Conservation (phyloP, 2,888 invertebrate species). For the Allolobophora icterica region DNA sequence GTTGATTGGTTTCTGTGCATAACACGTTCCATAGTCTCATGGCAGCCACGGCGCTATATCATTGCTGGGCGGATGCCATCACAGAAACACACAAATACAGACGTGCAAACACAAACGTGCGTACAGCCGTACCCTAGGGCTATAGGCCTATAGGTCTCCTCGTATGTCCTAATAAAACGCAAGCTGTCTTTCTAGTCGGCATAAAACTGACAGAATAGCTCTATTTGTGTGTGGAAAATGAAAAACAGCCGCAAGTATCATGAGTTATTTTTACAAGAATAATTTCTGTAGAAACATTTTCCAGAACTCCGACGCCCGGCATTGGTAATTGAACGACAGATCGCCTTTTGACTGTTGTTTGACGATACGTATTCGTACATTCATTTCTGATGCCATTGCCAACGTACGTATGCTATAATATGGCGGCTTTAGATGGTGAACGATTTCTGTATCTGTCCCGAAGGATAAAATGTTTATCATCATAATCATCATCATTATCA, state of each 20-base stretch:
- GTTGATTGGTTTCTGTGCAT: not conserved
- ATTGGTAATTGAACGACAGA: not conserved
- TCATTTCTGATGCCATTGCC: too few species aligned
- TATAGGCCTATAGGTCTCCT: not conserved
- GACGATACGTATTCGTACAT: not conserved
- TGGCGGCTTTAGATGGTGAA: too few species aligned
- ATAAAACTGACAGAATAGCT: not conserved
- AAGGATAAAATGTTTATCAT: too few species aligned
- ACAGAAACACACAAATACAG: not conserved
- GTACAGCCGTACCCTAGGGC: not conserved
- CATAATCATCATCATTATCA: too few species aligned
- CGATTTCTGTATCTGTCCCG: too few species aligned
- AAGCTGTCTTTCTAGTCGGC: not conserved
- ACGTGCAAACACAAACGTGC: not conserved
- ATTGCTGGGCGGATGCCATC: not conserved
- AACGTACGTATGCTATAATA: too few species aligned
- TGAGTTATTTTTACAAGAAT: not conserved
- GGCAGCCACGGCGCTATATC: not conserved
- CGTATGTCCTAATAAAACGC: slow-evolving; percentile 17
- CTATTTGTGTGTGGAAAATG: not conserved
- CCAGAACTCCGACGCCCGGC: not conserved
- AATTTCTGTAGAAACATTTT: not conserved
- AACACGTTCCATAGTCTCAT: not conserved
- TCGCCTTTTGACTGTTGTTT: not conserved
- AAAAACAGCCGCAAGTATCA: not conserved